Evolutionary conservation across 2,113 vertebrate genomes (phyloP).

Genomic region (Morphnarchus princeps): DNA sequence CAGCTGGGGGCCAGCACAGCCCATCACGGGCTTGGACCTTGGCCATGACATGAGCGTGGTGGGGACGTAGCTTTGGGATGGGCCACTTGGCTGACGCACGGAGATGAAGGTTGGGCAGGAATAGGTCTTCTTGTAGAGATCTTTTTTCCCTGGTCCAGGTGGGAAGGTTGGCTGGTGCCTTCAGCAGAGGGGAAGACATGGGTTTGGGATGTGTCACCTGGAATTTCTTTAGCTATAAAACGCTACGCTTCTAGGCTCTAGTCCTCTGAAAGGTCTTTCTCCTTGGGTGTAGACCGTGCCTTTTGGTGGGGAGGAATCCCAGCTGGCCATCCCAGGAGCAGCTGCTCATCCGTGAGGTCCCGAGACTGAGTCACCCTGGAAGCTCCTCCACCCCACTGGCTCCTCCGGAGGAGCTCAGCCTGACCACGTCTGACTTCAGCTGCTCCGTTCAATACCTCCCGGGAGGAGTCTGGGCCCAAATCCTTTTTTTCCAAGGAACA

Average conservation of each 20-base stretch:
- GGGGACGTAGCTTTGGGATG: neutral
- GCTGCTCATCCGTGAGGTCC: neutral
- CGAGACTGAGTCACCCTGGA: neutral
- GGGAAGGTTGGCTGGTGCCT: neutral
- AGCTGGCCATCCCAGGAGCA: neutral
- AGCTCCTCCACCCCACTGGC: neutral
- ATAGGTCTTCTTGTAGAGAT: neutral
- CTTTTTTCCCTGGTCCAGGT: neutral
- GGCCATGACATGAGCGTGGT: rapidly evolving
- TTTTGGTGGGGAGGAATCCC: neutral
- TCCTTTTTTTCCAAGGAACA: neutral
- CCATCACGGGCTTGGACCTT: neutral
- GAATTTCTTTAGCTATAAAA: neutral
- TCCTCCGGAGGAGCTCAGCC: neutral
- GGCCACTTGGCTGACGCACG: neutral
- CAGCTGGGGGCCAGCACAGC: neutral
- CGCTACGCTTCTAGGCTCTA: neutral
- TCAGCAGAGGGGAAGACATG: rapidly evolving
- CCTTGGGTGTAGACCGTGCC: neutral
- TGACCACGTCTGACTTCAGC: neutral
- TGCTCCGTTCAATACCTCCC: rapidly evolving
- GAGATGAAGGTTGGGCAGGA: neutral
- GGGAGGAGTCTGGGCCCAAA: neutral
- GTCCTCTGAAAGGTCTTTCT: neutral
- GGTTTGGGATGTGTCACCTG: neutral